Evolutionary conservation across 1,140 invertebrate species (phyloP).

Genomic region (Drosophila tani): DNA sequence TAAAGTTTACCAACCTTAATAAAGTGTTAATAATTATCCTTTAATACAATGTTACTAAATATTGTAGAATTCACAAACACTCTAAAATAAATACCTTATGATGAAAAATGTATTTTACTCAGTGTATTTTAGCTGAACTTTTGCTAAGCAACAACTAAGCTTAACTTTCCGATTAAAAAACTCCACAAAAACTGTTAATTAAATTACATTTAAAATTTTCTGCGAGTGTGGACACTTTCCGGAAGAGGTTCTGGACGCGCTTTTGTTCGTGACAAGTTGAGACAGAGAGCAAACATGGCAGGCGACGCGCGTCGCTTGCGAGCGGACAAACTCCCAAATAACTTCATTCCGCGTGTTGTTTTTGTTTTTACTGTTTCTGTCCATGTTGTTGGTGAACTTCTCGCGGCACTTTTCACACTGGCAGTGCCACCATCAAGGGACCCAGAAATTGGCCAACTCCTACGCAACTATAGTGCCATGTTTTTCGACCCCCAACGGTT

Average conservation of each 20-base stretch:
- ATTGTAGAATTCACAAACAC: too few relatives aligned
- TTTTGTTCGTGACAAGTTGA: constrained; percentile 70
- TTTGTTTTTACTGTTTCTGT: neutral
- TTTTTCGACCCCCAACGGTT: neutral
- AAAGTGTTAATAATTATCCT: too few relatives aligned
- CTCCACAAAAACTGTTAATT: neutral
- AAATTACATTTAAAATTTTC: constrained; percentile 1
- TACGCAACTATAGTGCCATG: constrained; percentile 14
- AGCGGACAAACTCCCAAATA: constrained; percentile 49
- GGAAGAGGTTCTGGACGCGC: constrained; percentile 19
- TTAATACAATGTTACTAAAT: too few relatives aligned
- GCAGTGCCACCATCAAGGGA: constrained; percentile 15
- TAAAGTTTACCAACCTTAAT: too few relatives aligned
- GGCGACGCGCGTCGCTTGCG: constrained; percentile 12
- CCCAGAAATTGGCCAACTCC: constrained; percentile 39
- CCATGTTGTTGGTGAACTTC: constrained; percentile 35
- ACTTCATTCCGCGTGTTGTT: constrained; percentile 41
- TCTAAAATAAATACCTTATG: too few relatives aligned
- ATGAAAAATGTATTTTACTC: too few relatives aligned
- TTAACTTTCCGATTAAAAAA: neutral
- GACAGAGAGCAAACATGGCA: constrained; percentile 68
- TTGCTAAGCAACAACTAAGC: too few relatives aligned
- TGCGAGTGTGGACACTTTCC: constrained; percentile 3
- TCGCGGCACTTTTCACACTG: constrained; percentile 62
- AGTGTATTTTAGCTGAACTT: too few relatives aligned